Evolutionary conservation across 2,113 vertebrate species (phyloP), one percentile per base, ranked within the genome.

Genomic region (Hoplias malabaricus): DNA sequence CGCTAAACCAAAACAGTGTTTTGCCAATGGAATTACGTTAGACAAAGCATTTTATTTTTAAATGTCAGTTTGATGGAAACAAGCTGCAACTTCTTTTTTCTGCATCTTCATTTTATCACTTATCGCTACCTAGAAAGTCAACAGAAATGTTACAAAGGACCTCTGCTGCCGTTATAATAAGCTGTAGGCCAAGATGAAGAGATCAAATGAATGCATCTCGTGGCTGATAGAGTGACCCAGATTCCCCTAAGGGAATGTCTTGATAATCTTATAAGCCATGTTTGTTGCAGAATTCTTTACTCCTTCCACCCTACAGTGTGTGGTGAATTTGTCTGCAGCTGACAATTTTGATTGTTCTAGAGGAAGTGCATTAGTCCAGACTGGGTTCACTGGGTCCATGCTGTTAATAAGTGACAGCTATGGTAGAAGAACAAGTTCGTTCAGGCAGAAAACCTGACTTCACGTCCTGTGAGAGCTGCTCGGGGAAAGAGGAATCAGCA

Each of bases 391-490:
- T 36, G 72, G 76, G 78, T 80, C 61, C 78, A 75, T n/a, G n/a
- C 57, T 36, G 78, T 83, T 80, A 80, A 83, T 83, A 77, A 80
- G 66, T 83, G 78, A 80, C 78, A 78, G 70, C 53, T 69, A 29
- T 38, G 66, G 62, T 16, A 29, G 23, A 29, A 13, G 23, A 11
- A 34, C 54, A 78, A 53, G 21, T 61, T 25, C 11, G 29, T 68
- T 76, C 36, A 48, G 53, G 46, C 36, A 16, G 16, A 36, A 23
- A n/a, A 8, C n/a, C 29, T 48, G n/a, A 8, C 66, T 9, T 34
- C 40, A 6, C 23, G 12, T 34, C 29, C 46, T 69, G 56, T 69
- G 38, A n/a, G 16, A 36, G 23, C 25, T 29, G 36, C 16, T 61
- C 21, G 3, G 71, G 27, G 2, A 33, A 21, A 25, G 29, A 23